phyloP scores from a whole-genome alignment of 2,888 invertebrate species.

The Julus scanicus region DNA sequence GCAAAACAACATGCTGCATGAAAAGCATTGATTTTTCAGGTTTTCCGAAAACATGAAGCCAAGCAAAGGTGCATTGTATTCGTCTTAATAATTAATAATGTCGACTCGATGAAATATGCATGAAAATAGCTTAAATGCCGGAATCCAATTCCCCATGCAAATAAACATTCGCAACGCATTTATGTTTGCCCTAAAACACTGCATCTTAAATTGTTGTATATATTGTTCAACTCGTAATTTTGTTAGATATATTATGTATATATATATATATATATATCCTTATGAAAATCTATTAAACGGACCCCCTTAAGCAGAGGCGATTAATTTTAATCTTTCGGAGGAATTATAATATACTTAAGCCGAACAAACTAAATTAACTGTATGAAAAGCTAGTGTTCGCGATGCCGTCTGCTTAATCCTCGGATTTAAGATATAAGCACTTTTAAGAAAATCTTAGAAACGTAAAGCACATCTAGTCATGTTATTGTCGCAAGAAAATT shows the following conservation, averaged over 20 bases:
- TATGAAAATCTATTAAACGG: neutral
- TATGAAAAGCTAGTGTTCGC: neutral
- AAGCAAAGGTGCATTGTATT: neutral
- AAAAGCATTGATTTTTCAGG: neutral
- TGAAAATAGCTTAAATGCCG: neutral
- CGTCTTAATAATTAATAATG: neutral
- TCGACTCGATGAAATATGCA: neutral
- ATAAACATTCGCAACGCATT: neutral
- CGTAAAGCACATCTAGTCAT: neutral
- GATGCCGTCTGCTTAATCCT: neutral
- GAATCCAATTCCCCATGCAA: neutral
- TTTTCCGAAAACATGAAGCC: neutral
- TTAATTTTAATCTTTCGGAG: neutral
- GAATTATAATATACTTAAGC: slow-evolving; percentile 19
- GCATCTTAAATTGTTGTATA: neutral
- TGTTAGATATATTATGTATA: neutral
- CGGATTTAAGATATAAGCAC: neutral
- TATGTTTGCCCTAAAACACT: neutral
- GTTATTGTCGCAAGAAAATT: neutral
- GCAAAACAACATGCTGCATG: neutral
- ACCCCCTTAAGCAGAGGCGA: slow-evolving; percentile 1
- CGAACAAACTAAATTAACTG: slow-evolving; percentile 19
- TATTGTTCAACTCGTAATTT: neutral
- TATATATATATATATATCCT: neutral
- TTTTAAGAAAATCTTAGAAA: slow-evolving; percentile 11